phyloP scores from a whole-genome alignment of 2,797 vertebrate genomes.

The Chelon auratus region DNA sequence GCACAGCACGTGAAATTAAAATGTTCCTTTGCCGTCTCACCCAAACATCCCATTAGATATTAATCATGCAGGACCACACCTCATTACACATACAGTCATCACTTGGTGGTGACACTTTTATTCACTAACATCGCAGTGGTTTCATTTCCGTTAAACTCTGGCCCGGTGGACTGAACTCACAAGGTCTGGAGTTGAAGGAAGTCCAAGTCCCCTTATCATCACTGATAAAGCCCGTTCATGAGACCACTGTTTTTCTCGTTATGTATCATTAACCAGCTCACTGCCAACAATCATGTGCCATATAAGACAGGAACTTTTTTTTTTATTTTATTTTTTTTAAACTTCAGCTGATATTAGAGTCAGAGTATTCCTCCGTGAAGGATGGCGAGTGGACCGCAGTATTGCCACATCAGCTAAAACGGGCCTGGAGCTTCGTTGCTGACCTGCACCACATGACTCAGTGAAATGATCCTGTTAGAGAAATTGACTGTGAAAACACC shows the following conservation, averaged over 20 bases:
- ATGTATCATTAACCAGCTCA: slow-evolving; percentile 80
- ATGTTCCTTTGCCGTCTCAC: slow-evolving; percentile 40
- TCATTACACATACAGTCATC: slow-evolving; percentile 58
- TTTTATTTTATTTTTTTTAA: not conserved
- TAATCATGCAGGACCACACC: slow-evolving; percentile 60
- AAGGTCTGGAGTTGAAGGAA: slow-evolving; percentile 32
- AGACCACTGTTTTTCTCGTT: slow-evolving; percentile 64
- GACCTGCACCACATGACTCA: slow-evolving; percentile 24
- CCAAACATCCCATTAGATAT: slow-evolving; percentile 65
- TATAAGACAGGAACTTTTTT: slow-evolving; percentile 25
- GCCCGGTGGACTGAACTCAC: slow-evolving; percentile 25
- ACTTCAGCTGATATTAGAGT: slow-evolving; percentile 33
- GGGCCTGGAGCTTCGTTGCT: slow-evolving; percentile 24
- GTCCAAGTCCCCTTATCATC: slow-evolving; percentile 66
- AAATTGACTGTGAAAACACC: slow-evolving; percentile 51
- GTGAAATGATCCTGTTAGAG: slow-evolving; percentile 38
- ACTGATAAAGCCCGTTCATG: slow-evolving; percentile 63
- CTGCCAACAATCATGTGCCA: slow-evolving; percentile 32
- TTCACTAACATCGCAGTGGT: slow-evolving; percentile 27
- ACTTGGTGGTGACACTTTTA: slow-evolving; percentile 28
- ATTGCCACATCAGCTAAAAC: slow-evolving; percentile 32
- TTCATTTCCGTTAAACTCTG: slow-evolving; percentile 52
- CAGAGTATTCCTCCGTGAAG: slow-evolving; percentile 22
- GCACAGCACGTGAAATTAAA: slow-evolving; percentile 17
- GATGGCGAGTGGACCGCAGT: slow-evolving; percentile 34